phyloP scores from a whole-genome alignment of 2,888 invertebrate genomes.

The Hypomecis punctinalis region DNA sequence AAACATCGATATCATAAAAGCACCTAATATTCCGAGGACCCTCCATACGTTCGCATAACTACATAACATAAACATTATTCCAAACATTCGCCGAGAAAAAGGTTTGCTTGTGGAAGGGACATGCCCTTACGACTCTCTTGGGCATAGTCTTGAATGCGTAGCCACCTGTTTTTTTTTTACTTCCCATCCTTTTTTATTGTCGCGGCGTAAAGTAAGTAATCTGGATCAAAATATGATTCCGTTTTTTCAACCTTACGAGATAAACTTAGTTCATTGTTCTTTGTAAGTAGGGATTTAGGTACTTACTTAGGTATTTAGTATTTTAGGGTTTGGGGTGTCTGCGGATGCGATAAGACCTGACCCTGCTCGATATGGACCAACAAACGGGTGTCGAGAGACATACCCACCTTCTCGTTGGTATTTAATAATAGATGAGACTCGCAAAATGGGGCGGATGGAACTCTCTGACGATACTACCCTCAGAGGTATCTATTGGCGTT shows the following conservation, averaged over 20 bases:
- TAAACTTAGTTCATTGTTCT: neutral
- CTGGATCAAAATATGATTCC: conserved; percentile 35
- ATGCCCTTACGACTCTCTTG: conserved; percentile 62
- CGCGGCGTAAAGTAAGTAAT: conserved; percentile 47
- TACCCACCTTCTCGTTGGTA: conserved; percentile 43
- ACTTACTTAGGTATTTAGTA: neutral
- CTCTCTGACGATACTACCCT: conserved; percentile 15
- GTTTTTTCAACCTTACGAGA: conserved; percentile 4
- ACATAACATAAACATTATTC: conserved; percentile 41
- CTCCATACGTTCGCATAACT: conserved; percentile 28
- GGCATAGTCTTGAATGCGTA: conserved; percentile 59
- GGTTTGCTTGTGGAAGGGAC: conserved; percentile 61
- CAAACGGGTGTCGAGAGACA: conserved; percentile 44
- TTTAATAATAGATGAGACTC: conserved; percentile 63
- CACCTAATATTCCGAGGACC: conserved; percentile 38
- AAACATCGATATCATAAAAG: conserved; percentile 42
- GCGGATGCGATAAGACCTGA: conserved; percentile 16
- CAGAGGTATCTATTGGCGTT: conserved; percentile 15
- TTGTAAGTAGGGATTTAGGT: neutral
- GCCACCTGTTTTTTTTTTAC: conserved; percentile 64
- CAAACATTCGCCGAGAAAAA: conserved; percentile 54
- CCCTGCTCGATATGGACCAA: conserved; percentile 22
- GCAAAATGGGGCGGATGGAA: conserved; percentile 58
- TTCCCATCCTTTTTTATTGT: conserved; percentile 60
- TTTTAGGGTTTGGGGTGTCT: neutral